Evolutionary conservation across 2,888 invertebrate species (phyloP), one percentile per base, ranked within the genome.

Genomic region (Drosophila meridionalis): DNA sequence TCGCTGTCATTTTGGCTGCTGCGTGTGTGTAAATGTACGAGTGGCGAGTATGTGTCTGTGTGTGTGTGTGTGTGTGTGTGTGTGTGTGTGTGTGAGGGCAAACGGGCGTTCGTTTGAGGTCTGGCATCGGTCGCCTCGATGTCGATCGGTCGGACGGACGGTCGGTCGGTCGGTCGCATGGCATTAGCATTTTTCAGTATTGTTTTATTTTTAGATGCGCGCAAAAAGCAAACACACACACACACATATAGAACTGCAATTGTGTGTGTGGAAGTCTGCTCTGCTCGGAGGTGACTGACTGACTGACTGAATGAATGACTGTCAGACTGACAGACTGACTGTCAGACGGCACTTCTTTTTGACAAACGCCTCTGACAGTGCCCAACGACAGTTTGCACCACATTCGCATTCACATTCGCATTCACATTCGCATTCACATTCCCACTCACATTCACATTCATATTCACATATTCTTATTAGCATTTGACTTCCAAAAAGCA

Each of bases 171-270:
- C 78, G 76, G 77, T 67, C 86, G 87, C 82, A 71, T 87, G 85
- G 85, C 88, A 86, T 86, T 86, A 86, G 90, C 90, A 86, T 86
- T 89, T 78, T 84, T 89, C 90, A 87, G 85, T 89, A 82, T 89
- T 86, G 90, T 70, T 86, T 84, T 86, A 86, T 86, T 89, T 86
- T 89, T 85, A 85, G 85, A 85, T 84, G 85, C 76, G 73, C 88
- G 89, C 87, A 87, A 87, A 89, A 83, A 73, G 69, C 52, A 64
- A 28, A 80, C 57, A 71, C 52, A 68, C 47, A 57, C 45, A 77
- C 32, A 65, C 38, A 55, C 53, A 47, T 20, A 20, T 14, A 34
- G 34, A 80, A 58, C 32, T 70, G 78, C 81, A 78, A 59, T 36
- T 63, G 59, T 73, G 69, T 73, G 57, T 67, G 73, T 74, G 66